Base-by-base conservation (phyloP, 2,113 vertebrate species). In the Chaetops frenatus region DNA sequence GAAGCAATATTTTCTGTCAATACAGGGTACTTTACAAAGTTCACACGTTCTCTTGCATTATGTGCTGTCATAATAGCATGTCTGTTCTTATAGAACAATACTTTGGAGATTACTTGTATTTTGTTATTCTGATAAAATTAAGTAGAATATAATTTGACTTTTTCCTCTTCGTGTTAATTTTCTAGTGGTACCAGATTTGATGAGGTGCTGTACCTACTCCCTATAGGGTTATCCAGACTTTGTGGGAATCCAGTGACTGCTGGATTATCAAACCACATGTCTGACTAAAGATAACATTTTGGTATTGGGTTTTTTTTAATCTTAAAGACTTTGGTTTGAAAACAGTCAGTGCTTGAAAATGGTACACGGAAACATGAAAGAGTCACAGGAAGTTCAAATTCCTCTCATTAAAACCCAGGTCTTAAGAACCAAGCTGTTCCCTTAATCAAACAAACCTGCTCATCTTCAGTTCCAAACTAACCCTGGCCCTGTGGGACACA, bases 401-500 rank as follows among this genome's bases (percentile, higher is more conserved):
- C 23, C 60, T 57, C 54, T 53, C 47, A 38, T 6, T 40, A 28
- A 93, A 79, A 66, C 2, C 7, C 9, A 48, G 16, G 4, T n/a
- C 7, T 48, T 24, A 69, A 62, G 22, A 35, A 47, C 15, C 42
- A 60, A 88, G 10, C 10, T 47, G 1, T 53, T 76, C 17, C 24
- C 21, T 42, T 88, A 16, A 33, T 61, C 31, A 77, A 48, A 53
- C 3, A 53, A 72, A 80, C 10, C 9, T 44, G 6, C 7, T 88
- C 36, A 19, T 13, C 71, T 61, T 66, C 29, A 58, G 10, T 51
- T 70, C 33, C 35, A 56, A 76, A 51, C 7, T 42, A 64, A 21
- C 7, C 42, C 54, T 38, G 9, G 33, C 9, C 2, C 23, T 53
- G 12, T 1, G 0, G 36, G 5, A 60, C 28, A n/a, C 21, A 36